phyloP scores from a whole-genome alignment of 2,113 vertebrate genomes.

The Narcine bancroftii region DNA sequence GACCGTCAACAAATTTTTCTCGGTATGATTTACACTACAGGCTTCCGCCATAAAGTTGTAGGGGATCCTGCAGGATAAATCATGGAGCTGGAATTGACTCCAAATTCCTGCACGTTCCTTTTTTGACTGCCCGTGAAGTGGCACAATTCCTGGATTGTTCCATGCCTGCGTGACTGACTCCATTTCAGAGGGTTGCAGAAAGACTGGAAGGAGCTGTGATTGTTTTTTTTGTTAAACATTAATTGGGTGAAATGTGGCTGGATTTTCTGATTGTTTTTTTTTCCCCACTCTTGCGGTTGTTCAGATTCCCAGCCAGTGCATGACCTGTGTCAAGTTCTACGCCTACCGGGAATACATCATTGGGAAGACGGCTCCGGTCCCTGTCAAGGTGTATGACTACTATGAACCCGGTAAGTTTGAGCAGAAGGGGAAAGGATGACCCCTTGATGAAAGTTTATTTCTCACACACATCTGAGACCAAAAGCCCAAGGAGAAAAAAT shows the following conservation, averaged over 20 bases:
- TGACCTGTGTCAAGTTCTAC: conserved; percentile 81
- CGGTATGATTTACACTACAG: too few species aligned
- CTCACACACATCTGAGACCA: too few species aligned
- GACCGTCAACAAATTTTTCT: too few species aligned
- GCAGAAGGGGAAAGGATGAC: neutral
- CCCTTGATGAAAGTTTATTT: neutral
- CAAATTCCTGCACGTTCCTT: too few species aligned
- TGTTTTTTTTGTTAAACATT: neutral
- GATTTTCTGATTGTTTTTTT: neutral
- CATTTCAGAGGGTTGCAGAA: neutral
- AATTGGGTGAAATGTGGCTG: neutral
- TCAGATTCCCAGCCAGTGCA: conserved; percentile 83
- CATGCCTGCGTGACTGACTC: too few species aligned
- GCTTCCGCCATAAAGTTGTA: too few species aligned
- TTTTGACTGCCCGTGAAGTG: too few species aligned
- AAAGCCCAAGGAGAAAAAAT: neutral
- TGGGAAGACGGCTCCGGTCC: conserved; percentile 83
- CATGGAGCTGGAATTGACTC: too few species aligned
- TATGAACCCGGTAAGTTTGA: conserved; percentile 76
- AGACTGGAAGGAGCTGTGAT: neutral
- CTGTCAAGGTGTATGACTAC: conserved; percentile 85
- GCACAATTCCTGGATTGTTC: too few species aligned
- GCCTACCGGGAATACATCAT: conserved; percentile 80
- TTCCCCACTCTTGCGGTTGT: neutral
- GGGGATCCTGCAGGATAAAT: too few species aligned